Percentiles rank a stretch among this genome's conserved stretches.
Conservation (phyloP, 2,888 invertebrate species). For the Agriopis marginaria region DNA sequence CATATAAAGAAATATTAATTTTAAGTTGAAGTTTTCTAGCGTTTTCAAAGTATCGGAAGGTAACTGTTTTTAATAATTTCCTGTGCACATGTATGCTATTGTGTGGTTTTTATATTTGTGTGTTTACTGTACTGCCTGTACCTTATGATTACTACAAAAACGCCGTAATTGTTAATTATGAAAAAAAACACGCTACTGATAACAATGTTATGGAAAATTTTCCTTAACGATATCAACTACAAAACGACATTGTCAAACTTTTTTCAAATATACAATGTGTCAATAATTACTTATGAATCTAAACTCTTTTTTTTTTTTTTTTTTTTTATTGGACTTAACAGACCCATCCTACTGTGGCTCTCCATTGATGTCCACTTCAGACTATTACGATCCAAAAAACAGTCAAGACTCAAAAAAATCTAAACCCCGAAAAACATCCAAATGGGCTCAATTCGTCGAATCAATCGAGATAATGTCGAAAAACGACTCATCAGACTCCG, state of each 20-base stretch:
- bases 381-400: conserved; percentile 55
- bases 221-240: neutral
- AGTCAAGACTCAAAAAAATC: conserved; percentile 26
- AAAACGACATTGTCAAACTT: no score
- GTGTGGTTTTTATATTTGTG: neutral
- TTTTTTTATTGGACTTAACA: conserved; percentile 26
- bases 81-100: conserved; percentile 34
- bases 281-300: no score
- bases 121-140: neutral
- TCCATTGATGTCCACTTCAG: conserved; percentile 65
- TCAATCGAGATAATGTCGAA: conserved; percentile 62
- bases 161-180: no score
- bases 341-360: conserved; percentile 56
- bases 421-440: conserved; percentile 50
- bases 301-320: no score
- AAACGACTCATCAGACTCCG: conserved; percentile 60
- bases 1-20: neutral
- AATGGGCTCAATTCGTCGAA: conserved; percentile 70
- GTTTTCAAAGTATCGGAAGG: conserved; percentile 28
- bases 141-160: neutral
- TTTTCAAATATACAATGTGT: no score
- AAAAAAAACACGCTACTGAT: no score
- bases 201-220: neutral
- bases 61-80: conserved; percentile 32
- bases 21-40: conserved; percentile 1